Evolutionary conservation across 2,797 vertebrate genomes (phyloP).

Genomic region (Gephyroberyx darwinii): DNA sequence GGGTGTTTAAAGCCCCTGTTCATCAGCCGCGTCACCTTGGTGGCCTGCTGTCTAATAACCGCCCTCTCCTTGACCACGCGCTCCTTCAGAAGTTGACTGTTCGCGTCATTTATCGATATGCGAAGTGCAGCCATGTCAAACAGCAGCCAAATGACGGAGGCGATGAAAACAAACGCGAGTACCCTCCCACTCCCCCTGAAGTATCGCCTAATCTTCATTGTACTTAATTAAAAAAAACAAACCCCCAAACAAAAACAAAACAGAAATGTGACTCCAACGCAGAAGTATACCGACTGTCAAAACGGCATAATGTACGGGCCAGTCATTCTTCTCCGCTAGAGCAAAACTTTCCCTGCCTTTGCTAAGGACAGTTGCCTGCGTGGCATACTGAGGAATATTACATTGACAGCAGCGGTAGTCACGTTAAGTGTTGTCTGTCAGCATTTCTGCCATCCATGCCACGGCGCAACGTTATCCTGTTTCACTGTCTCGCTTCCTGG

Average conservation of each 20-base stretch:
- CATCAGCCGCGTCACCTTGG: constrained; percentile 27
- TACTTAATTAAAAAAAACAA: not conserved
- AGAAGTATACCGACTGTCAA: not conserved
- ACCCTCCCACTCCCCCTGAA: constrained; percentile 90
- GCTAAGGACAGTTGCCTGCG: constrained; percentile 72
- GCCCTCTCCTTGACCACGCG: constrained; percentile 69
- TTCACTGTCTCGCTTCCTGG: constrained; percentile 25
- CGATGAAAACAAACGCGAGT: constrained; percentile 88
- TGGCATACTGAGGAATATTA: constrained; percentile 68
- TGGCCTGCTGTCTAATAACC: constrained; percentile 38
- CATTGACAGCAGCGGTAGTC: constrained; percentile 16
- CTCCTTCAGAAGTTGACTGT: constrained; percentile 79
- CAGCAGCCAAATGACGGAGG: constrained; percentile 92
- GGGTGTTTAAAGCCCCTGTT: constrained; percentile 64
- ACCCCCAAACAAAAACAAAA: not conserved
- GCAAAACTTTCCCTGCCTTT: constrained; percentile 31
- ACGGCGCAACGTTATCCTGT: not conserved
- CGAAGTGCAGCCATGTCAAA: constrained; percentile 95
- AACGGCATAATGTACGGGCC: not conserved
- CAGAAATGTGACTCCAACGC: not conserved
- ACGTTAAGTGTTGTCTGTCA: constrained; percentile 16
- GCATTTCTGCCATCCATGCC: constrained; percentile 10
- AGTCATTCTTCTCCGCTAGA: not conserved
- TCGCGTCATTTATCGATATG: constrained; percentile 86
- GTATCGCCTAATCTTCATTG: constrained; percentile 84